These are phyloP conservation scores for Mamestra brassicae DNA, from an alignment of 2,888 invertebrate genomes.

Conservation along the genomic window DNA sequence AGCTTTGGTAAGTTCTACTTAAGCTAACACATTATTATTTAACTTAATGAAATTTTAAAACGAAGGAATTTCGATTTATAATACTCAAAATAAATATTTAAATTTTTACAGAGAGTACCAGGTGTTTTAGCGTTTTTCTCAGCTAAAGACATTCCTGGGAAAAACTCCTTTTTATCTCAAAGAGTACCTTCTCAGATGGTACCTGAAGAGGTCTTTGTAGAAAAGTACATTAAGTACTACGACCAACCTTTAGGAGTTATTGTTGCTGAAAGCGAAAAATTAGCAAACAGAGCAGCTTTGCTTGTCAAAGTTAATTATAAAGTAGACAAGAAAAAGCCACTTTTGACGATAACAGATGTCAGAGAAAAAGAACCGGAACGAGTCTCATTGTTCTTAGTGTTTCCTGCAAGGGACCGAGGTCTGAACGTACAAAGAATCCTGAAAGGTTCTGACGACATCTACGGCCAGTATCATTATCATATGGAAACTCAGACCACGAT, in stretches of 20 bases:
- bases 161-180: conserved; percentile 89
- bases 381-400: conserved; percentile 68
- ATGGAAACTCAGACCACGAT: conserved; percentile 92
- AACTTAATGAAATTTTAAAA: background rate
- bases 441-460: conserved; percentile 90
- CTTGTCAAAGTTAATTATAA: conserved; percentile 91
- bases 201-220: conserved; percentile 88
- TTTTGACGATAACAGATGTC: conserved; percentile 77
- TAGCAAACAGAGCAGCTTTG: conserved; percentile 91
- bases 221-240: conserved; percentile 90
- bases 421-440: conserved; percentile 86
- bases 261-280: conserved; percentile 90
- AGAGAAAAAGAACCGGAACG: conserved; percentile 76
- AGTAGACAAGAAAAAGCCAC: conserved; percentile 78
- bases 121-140: conserved; percentile 93
- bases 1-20: conserved; percentile 90
- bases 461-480: conserved; percentile 93
- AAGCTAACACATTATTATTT: background rate
- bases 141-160: conserved; percentile 93
- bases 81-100: background rate
- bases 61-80: background rate
- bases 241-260: conserved; percentile 93
- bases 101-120: conserved; percentile 89
- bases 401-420: conserved; percentile 80
- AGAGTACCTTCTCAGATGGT: conserved; percentile 60